Conservation (phyloP, 2,113 vertebrate genomes). For the Calypte anna region DNA sequence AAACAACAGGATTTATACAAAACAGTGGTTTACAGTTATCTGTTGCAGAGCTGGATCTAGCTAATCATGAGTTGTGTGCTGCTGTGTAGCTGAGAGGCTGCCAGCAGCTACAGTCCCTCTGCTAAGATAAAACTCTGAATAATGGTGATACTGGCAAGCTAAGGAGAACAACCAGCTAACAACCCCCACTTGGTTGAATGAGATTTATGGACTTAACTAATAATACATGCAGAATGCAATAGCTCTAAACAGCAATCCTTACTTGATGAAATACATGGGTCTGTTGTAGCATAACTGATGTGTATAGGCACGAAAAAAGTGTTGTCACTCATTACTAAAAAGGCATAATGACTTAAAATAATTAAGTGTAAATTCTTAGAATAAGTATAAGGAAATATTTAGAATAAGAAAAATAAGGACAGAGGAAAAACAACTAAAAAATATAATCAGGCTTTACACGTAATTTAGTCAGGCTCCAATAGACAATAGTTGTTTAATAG, state of each 20-base stretch:
- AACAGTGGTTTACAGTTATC: background rate
- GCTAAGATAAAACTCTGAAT: background rate
- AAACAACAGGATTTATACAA: background rate
- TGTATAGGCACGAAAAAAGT: background rate
- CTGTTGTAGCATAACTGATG: background rate
- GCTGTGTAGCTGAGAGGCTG: background rate
- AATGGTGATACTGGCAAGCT: background rate
- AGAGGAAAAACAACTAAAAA: background rate
- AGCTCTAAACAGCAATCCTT: background rate
- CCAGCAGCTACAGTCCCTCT: background rate
- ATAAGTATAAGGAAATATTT: background rate
- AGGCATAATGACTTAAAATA: background rate
- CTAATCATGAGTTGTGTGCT: background rate
- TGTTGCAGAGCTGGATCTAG: background rate
- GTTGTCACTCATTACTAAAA: background rate
- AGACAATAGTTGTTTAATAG: background rate
- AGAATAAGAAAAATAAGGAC: background rate
- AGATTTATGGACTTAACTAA: background rate
- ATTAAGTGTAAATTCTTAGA: rapidly evolving
- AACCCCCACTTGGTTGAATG: background rate
- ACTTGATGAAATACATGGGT: rapidly evolving
- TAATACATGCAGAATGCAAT: rapidly evolving
- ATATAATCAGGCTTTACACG: background rate
- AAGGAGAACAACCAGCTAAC: background rate
- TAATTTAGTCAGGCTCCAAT: background rate